Conservation (phyloP, 2,888 invertebrate genomes). For the Luperina testacea region DNA sequence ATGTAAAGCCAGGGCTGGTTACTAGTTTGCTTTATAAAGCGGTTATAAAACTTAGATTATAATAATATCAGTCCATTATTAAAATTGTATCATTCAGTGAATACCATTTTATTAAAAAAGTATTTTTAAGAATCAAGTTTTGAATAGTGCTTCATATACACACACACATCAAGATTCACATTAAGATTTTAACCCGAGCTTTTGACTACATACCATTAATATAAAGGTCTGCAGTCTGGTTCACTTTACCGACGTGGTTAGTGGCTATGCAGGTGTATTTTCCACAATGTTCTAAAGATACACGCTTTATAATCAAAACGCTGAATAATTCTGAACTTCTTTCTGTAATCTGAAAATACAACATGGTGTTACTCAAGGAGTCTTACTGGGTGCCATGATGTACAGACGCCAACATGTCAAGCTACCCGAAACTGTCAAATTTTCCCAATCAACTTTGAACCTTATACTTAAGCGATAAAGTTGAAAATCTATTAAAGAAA, state of each 20-base stretch:
- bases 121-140: not conserved
- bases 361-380: slow-evolving; percentile 26
- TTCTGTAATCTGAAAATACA: slow-evolving; percentile 90
- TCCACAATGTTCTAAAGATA: slow-evolving; percentile 92
- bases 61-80: not conserved
- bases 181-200: not conserved
- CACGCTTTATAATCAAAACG: slow-evolving; percentile 92
- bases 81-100: not conserved
- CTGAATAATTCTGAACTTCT: slow-evolving; percentile 93
- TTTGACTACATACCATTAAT: slow-evolving; percentile 91
- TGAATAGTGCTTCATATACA: too few species aligned
- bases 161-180: not conserved
- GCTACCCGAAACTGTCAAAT: too few species aligned
- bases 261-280: slow-evolving; percentile 93
- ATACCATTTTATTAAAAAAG: not conserved
- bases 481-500: too few species aligned
- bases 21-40: too few species aligned
- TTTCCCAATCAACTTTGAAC: too few species aligned
- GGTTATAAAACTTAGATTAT: not conserved
- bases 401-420: too few species aligned
- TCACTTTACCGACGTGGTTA: slow-evolving; percentile 93
- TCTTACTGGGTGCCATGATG: slow-evolving; percentile 26
- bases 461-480: too few species aligned
- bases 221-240: slow-evolving; percentile 92
- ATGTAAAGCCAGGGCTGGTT: not conserved